phyloP scores from a whole-genome alignment of 2,888 invertebrate genomes.

The Aplocera efformata region DNA sequence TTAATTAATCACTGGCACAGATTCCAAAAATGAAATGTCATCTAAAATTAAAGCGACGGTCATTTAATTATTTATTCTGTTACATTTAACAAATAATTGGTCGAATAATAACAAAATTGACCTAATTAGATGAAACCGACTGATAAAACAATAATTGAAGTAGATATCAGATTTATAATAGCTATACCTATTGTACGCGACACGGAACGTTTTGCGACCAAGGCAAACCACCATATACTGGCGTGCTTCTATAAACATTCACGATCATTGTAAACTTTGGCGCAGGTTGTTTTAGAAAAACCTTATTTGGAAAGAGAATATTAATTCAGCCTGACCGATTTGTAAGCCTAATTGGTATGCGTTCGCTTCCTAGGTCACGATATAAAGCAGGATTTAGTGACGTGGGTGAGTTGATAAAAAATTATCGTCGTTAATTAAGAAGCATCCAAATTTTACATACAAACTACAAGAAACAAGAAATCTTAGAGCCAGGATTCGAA shows the following conservation, averaged over 20 bases:
- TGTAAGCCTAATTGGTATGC: slow-evolving; percentile 1
- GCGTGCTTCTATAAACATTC: slow-evolving; percentile 27
- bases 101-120: slow-evolving; percentile 3
- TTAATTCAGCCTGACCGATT: slow-evolving; percentile 14
- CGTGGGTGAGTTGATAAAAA: no score
- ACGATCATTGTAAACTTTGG: slow-evolving; percentile 27
- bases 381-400: no score
- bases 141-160: slow-evolving; percentile 2
- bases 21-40: no score
- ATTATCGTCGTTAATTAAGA: no score
- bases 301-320: slow-evolving; percentile 23
- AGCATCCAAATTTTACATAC: no score
- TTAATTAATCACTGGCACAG: no score
- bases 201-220: slow-evolving; percentile 40
- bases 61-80: background rate
- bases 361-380: background rate
- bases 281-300: slow-evolving; percentile 37
- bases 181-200: slow-evolving; percentile 24
- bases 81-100: background rate
- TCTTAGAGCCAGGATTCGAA: no score
- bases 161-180: slow-evolving; percentile 1
- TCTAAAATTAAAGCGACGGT: no score
- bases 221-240: slow-evolving; percentile 43
- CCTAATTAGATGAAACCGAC: slow-evolving; percentile 7
- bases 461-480: no score